Evolutionary conservation across 2,888 invertebrate species (phyloP).

Genomic region (Sylvicola cinctus): DNA sequence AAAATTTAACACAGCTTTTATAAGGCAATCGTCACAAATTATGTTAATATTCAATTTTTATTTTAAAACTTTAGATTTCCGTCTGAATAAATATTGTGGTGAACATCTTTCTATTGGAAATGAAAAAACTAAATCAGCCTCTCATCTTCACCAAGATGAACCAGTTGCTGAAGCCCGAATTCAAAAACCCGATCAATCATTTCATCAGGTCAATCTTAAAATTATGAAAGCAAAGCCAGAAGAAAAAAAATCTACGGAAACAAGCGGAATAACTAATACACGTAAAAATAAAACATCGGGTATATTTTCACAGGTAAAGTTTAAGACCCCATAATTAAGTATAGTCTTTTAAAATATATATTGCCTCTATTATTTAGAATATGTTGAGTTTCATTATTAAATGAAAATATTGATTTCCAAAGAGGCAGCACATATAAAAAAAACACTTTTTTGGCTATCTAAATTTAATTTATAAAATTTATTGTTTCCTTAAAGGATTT

Average conservation of each 20-base stretch:
- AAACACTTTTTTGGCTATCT: too few species aligned
- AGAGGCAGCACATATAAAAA: too few species aligned
- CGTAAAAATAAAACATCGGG: constrained; percentile 8
- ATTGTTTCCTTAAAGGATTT: constrained; percentile 12
- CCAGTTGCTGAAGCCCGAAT: constrained; percentile 12
- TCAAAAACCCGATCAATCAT: constrained; percentile 9
- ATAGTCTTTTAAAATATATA: too few species aligned
- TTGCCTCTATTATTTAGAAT: too few species aligned
- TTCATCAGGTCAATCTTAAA: constrained; percentile 11
- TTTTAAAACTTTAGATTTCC: constrained; percentile 25
- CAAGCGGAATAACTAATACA: constrained; percentile 1
- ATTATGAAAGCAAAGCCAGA: constrained; percentile 11
- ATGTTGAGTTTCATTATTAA: too few species aligned
- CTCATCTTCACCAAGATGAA: constrained; percentile 8
- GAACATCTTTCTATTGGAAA: constrained; percentile 27
- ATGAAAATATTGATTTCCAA: too few species aligned
- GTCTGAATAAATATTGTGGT: constrained; percentile 33
- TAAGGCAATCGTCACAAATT: too few species aligned
- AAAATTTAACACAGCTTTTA: too few species aligned
- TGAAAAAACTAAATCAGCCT: constrained; percentile 9
- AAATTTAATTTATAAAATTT: too few species aligned
- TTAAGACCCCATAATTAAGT: too few species aligned
- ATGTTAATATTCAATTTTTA: too few species aligned
- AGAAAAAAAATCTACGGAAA: constrained; percentile 1
- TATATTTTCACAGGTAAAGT: constrained; percentile 13